Evolutionary conservation across 2,113 vertebrate genomes (phyloP), one percentile per base, ranked within the genome.

Genomic region (Tonatia bakeri): DNA sequence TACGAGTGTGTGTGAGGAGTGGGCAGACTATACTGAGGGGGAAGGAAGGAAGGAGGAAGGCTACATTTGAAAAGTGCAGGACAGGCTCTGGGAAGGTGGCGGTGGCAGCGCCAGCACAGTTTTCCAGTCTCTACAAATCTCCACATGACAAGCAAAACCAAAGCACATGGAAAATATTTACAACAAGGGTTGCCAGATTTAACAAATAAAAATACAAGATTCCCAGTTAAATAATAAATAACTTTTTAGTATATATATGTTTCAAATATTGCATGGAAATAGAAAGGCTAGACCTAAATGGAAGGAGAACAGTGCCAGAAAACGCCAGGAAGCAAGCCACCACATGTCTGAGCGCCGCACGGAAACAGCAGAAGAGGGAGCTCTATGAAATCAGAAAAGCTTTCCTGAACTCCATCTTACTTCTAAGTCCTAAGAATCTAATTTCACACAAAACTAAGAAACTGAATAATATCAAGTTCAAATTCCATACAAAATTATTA

Each of bases 311-410:
- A 16, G 26, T 26, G 16, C 50, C 84, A 75, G 50, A 69, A 94
- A 97, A 95, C 77, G 38, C 52, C 90, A 91, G 72, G 75, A 77
- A 72, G 36, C 43, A 69, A 85, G 50, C 59, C 69, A 89, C 28
- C 4, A 0, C n/a, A 16, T 61, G 77, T 80, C 54, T 79, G 12
- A 90, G 61, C 79, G 91, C n/a, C 96, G 70, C 86, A 83, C 24
- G 69, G 93, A 96, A 75, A 7, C 94, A 95, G 89, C 97, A 97
- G 93, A 80, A 98, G 97, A 97, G 97, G 97, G 97, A 94, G 93
- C 97, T 97, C 97, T 96, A 43, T 59, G 88, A 95, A 96, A 77
- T 96, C 65, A 82, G 89, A 95, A 94, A 81, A 82, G 61, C 81
- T 94, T 73, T 65, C 19, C 54, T 69, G 36, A 90, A 61, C 73